A percentile compares a stretch with the other conserved stretches of the same genome.
Evolutionary conservation across 1,140 invertebrate species (phyloP).

Genomic region (Neuroterus valhalla): DNA sequence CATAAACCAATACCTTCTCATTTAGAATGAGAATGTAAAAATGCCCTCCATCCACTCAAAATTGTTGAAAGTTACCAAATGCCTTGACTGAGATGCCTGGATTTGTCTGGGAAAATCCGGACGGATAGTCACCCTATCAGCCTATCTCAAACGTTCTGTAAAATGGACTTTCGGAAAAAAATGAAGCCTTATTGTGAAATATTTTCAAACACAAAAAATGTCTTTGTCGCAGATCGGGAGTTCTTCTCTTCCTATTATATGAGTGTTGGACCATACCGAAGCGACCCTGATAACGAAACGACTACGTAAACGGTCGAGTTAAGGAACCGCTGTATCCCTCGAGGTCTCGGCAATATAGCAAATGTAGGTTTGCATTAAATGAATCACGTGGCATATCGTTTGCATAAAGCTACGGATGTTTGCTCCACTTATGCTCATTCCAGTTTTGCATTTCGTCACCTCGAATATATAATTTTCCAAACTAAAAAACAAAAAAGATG

Average conservation of each 20-base stretch:
- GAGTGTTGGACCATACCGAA: constrained; percentile 2
- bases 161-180: no score
- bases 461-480: not conserved
- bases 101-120: no score
- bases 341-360: constrained; percentile 2
- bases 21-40: no score
- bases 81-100: no score
- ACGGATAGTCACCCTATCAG: no score
- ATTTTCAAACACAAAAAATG: not conserved
- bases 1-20: no score
- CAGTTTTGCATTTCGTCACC: not conserved
- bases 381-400: constrained; percentile 27
- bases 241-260: not conserved
- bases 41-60: no score
- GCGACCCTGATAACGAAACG: constrained; percentile 17
- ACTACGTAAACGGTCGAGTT: constrained; percentile 14
- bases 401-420: constrained; percentile 25
- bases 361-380: constrained; percentile 27
- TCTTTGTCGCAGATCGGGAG: not conserved
- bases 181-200: not conserved
- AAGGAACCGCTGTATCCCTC: constrained; percentile 1
- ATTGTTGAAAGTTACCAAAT: no score
- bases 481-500: no score
- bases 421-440: not conserved
- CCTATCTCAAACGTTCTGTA: no score